These are phyloP conservation scores for Dynastes tityus DNA, from an alignment of 2,888 invertebrate species.

Conservation along the genomic window DNA sequence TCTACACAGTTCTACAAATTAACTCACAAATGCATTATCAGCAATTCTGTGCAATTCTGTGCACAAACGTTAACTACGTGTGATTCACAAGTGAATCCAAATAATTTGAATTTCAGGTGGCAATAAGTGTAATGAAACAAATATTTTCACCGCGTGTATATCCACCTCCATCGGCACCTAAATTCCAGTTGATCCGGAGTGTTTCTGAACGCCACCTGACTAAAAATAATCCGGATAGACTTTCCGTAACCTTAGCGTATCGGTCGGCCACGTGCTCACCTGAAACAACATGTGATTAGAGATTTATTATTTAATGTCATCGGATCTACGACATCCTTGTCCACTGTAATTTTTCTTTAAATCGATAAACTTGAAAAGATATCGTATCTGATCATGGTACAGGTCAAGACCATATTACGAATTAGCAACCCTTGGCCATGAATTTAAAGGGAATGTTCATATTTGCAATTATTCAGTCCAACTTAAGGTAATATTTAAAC, in stretches of 20 bases:
- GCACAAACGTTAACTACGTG: no score
- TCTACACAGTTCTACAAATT: background rate
- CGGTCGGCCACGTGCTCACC: constrained; percentile 38
- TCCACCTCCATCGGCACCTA: background rate
- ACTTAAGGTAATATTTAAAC: no score
- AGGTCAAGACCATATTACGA: background rate
- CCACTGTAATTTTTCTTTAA: background rate
- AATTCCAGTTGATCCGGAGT: constrained; percentile 2
- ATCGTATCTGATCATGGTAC: background rate
- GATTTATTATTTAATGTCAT: constrained; percentile 10
- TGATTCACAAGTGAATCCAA: background rate
- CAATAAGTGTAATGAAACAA: background rate
- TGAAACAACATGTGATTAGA: constrained; percentile 42
- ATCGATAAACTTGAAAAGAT: constrained; percentile 1
- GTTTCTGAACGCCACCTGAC: background rate
- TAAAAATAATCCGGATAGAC: constrained; percentile 19
- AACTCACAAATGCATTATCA: background rate
- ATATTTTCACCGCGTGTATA: background rate
- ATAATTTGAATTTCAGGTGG: background rate
- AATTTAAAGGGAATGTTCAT: background rate
- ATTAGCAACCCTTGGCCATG: background rate
- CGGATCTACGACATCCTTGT: background rate
- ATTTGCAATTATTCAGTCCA: background rate
- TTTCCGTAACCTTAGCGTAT: background rate
- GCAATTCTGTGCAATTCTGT: background rate